Evolutionary conservation across 2,888 invertebrate genomes (phyloP), one percentile per base, ranked within the genome.

Genomic region (Chorisops tibialis): DNA sequence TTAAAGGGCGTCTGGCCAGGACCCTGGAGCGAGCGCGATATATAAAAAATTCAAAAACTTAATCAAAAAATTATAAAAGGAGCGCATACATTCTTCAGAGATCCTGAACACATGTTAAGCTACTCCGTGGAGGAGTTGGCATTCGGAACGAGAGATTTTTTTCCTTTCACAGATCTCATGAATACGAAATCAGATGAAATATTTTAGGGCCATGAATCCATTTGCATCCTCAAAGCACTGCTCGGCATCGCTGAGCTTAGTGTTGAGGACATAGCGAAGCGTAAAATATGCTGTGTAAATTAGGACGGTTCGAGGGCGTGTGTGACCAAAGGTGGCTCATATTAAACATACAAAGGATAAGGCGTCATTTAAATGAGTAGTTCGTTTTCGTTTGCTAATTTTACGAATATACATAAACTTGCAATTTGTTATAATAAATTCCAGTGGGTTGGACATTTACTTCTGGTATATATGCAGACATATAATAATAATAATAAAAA

Each of bases 101-200:
- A 41, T 41, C 24, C 24, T 41, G 19, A 59, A 59, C 62, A 63
- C 51, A 63, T 58, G 59, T 63, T 51, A 43, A 59, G 41, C 51
- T 48, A 47, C 39, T 60, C 43, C 43, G 14, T 18, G 43, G 45
- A 41, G 43, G 45, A 24, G 41, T 18, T 51, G 38, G 51, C 38
- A 51, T 38, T 16, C 16, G 51, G 21, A 51, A 30, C 30, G 41
- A 56, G 37, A 43, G 54, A 54, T 21, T 21, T 41, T 54, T 41
- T 21, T 41, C 11, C 52, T 63, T 63, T 59, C 51, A 54, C 63
- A 63, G 61, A 63, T 58, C 63, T 63, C 63, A 63, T 63, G 63
- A 63, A 63, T 63, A 63, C 63, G 61, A 59, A 63, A 63, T 63
- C 61, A 63, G 61, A 61, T 63, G 61, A 63, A 63, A 63, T 63